Evolutionary conservation across 2,797 vertebrate genomes (phyloP).

Genomic region (Siniperca obscura): DNA sequence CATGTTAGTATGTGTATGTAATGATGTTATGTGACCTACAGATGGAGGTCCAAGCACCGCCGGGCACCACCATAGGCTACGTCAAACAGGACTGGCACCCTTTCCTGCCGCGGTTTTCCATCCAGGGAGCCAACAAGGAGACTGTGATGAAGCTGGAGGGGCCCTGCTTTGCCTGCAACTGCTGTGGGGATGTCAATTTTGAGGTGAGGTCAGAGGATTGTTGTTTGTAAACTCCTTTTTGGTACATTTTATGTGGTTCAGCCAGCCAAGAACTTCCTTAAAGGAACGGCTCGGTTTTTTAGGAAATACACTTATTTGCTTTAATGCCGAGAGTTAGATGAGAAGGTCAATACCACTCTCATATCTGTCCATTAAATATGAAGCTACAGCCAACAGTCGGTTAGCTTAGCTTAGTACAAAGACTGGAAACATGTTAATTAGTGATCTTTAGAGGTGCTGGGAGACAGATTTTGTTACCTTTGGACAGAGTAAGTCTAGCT

Average conservation of each 20-base stretch:
- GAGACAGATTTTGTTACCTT: background rate
- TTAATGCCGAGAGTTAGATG: background rate
- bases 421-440: background rate
- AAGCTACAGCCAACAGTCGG: background rate
- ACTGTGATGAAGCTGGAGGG: conserved; percentile 88
- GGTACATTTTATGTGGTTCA: background rate
- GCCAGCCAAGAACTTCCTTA: background rate
- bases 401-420: conserved; percentile 4
- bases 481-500: background rate
- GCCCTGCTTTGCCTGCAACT: conserved; percentile 91
- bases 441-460: background rate
- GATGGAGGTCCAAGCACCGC: conserved; percentile 93
- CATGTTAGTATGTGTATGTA: background rate
- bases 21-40: conserved; percentile 53
- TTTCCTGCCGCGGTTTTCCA: conserved; percentile 89
- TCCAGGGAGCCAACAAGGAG: conserved; percentile 87
- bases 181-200: conserved; percentile 91
- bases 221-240: background rate
- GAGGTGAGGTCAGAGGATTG: conserved; percentile 81
- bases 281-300: background rate
- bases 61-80: conserved; percentile 90
- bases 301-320: background rate
- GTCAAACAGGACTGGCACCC: conserved; percentile 92
- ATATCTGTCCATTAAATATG: background rate
- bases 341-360: background rate